A percentile compares a stretch with the other conserved stretches of the same genome.
Conservation (phyloP, 2,797 vertebrate species). For the Nyctibius grandis region DNA sequence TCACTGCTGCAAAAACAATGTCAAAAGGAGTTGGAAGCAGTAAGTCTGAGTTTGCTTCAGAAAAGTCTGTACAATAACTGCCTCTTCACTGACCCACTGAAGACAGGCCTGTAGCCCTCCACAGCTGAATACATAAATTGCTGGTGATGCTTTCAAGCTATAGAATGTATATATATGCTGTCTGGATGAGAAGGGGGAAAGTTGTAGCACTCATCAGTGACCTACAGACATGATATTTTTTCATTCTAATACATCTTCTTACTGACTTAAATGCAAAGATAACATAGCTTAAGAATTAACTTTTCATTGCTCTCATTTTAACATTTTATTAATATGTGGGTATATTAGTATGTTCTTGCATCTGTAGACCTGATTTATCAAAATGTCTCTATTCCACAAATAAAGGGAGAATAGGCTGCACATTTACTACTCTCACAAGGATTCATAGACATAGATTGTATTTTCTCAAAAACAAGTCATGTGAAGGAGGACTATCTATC, state of each 20-base stretch:
- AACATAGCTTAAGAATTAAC: neutral
- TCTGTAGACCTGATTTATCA: neutral
- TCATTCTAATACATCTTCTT: neutral
- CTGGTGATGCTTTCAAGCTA: neutral
- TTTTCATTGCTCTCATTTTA: neutral
- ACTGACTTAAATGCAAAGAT: neutral
- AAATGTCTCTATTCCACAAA: neutral
- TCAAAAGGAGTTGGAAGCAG: neutral
- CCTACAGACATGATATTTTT: neutral
- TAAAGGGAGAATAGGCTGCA: neutral
- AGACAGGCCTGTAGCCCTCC: neutral
- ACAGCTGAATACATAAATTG: neutral
- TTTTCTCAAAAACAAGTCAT: neutral
- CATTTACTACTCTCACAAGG: neutral
- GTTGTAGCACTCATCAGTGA: neutral
- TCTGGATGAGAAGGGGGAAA: neutral
- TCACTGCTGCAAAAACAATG: neutral
- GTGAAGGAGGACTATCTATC: neutral
- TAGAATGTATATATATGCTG: neutral
- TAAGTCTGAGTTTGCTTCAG: neutral
- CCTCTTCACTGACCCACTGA: neutral
- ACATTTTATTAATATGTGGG: neutral
- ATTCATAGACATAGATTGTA: neutral
- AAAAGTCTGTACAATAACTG: neutral
- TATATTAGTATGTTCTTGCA: neutral